Base-by-base conservation (phyloP, 2,113 vertebrate species). In the Misgurnus mizolepis region DNA sequence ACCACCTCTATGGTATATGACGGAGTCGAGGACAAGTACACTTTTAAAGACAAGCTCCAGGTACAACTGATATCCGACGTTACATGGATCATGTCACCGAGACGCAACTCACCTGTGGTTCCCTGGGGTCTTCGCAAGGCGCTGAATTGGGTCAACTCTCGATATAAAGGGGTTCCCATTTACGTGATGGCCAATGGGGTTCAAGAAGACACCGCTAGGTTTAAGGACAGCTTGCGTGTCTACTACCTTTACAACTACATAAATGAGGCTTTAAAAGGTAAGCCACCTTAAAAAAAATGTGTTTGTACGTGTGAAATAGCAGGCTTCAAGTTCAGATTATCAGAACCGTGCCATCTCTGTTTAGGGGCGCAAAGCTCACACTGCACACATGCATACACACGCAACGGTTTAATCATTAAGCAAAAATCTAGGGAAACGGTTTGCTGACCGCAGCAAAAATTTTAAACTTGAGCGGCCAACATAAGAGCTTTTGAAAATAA, bases 251-350 rank as follows among this genome's bases (percentile, higher is more conserved):
- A 96, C 86, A 96, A 92, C 86, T 99, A 99, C 74, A 90, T 98
- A 79, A 98, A 97, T 0, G 98, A 99, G 87, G 98, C 95, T 22
- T 93, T 99, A 40, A 99, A 99, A 95, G 98, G 98, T 98, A 91
- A 95, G 76, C 17, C 53, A 56, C 53, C 53, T 15, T 6, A 56
- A 17, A 55, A 55, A 3, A 50, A 50, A 22, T 22, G 12, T 11
- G 0, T 50, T 50, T 34, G 27, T 34, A 2, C 1, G 27, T 34
- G 3, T 34, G 27, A 34, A 34, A 34, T 34, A 34, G 27, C 27
- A 12, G 49, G 12, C 0, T 53, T 53, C 3, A 14, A 14, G 50
- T 53, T 53, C 50, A 53, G 5, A 53, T 14, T 53, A 53, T 14
- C 64, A 9, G 14, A 40, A 15, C 53, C 17, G 7, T 62, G 64